These are phyloP conservation scores for Cyphomyrmex costatus DNA, from an alignment of 1,140 invertebrate species.

Conservation along the genomic window DNA sequence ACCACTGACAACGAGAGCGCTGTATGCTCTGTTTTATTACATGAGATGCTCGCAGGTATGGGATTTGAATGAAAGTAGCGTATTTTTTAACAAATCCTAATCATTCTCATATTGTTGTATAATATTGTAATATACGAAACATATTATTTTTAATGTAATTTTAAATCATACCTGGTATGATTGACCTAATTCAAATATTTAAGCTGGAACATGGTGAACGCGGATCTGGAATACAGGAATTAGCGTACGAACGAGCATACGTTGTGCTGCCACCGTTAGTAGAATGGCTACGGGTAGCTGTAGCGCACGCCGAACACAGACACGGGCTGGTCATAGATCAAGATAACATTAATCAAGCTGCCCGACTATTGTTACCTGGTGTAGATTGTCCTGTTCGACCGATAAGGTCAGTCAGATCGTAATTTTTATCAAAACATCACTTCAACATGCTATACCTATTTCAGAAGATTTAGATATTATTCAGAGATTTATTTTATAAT, in stretches of 20 bases:
- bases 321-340: constrained; percentile 92
- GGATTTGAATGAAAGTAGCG: not conserved
- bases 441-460: not conserved
- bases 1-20: constrained; percentile 89
- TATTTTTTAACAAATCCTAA: not conserved
- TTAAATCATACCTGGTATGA: not conserved
- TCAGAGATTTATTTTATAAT: constrained; percentile 6
- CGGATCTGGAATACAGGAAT: constrained; percentile 89
- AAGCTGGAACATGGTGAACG: constrained; percentile 89
- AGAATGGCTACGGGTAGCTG: constrained; percentile 94
- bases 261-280: constrained; percentile 94
- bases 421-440: not conserved
- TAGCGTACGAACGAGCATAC: constrained; percentile 95
- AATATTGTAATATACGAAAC: not conserved
- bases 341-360: constrained; percentile 96
- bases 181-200: constrained; percentile 26
- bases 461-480: not conserved
- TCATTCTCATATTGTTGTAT: constrained; percentile 1
- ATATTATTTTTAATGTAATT: not conserved
- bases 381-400: constrained; percentile 95
- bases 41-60: constrained; percentile 95
- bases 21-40: constrained; percentile 95
- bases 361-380: constrained; percentile 93
- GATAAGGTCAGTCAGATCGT: constrained; percentile 83
- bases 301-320: constrained; percentile 94